phyloP scores from a whole-genome alignment of 2,113 vertebrate species.

The Paramisgurnus dabryanus region DNA sequence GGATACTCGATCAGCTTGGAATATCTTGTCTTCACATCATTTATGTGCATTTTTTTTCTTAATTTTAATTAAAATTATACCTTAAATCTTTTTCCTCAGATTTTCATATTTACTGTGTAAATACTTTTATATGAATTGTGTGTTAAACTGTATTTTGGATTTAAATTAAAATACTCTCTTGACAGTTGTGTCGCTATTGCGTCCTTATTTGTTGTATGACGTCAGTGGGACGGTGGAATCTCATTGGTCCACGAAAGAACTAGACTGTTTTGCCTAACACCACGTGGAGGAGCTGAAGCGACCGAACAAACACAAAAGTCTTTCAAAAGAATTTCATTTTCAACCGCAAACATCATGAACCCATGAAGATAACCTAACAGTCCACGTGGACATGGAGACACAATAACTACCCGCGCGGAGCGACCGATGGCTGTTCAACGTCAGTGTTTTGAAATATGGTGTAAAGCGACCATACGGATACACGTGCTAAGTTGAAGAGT shows the following conservation, averaged over 20 bases:
- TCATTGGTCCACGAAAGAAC: conserved; percentile 36
- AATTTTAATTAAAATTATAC: conserved; percentile 41
- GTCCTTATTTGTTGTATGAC: too few species aligned
- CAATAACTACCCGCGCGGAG: neutral
- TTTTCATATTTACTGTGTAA: conserved; percentile 61
- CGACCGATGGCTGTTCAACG: neutral
- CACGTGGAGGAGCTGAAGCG: conserved; percentile 48
- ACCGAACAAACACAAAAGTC: neutral
- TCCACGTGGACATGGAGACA: neutral
- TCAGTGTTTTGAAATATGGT: neutral
- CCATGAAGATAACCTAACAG: neutral
- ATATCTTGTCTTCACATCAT: neutral
- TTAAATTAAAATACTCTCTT: conserved; percentile 54
- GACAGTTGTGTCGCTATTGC: too few species aligned
- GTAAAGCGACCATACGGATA: conserved; percentile 4
- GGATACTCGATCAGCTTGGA: neutral
- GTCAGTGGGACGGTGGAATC: neutral
- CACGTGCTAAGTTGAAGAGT: neutral
- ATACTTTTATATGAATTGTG: conserved; percentile 57
- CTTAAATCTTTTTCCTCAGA: conserved; percentile 33
- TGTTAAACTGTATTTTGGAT: conserved; percentile 49
- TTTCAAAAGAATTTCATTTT: neutral
- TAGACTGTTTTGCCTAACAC: neutral
- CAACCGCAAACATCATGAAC: neutral
- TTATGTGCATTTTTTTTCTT: conserved; percentile 37